These are phyloP conservation scores for Takifugu flavidus DNA, from an alignment of 2,113 vertebrate genomes.

Conservation along the genomic window DNA sequence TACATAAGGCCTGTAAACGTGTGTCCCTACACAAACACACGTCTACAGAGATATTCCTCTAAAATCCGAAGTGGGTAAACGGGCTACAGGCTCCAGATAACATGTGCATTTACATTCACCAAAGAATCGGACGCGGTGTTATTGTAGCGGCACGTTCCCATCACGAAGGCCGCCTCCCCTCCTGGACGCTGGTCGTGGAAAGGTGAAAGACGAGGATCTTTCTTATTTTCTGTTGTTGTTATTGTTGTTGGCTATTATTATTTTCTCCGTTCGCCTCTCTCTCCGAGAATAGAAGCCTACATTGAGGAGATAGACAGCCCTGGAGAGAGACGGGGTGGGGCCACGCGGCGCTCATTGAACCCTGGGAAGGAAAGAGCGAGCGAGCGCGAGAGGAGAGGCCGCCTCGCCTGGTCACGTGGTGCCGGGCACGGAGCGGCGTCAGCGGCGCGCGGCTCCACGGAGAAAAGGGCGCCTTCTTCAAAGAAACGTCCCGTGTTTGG, in stretches of 20 bases:
- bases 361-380: slow-evolving; percentile 77
- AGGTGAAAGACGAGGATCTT: slow-evolving; percentile 55
- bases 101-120: slow-evolving; percentile 70
- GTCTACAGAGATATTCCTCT: slow-evolving; percentile 32
- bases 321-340: slow-evolving; percentile 79
- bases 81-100: slow-evolving; percentile 45
- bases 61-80: slow-evolving; percentile 45
- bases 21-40: slow-evolving; percentile 20
- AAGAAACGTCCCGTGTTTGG: slow-evolving; percentile 31
- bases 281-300: slow-evolving; percentile 62
- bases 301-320: slow-evolving; percentile 68
- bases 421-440: slow-evolving; percentile 59
- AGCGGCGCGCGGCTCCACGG: slow-evolving; percentile 47
- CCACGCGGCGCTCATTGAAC: slow-evolving; percentile 80
- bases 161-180: slow-evolving; percentile 61
- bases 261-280: slow-evolving; percentile 44
- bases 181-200: slow-evolving; percentile 48
- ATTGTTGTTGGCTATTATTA: slow-evolving; percentile 46
- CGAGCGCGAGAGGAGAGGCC: slow-evolving; percentile 53
- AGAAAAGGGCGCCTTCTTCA: slow-evolving; percentile 76
- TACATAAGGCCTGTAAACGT: slow-evolving; percentile 34
- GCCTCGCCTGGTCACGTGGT: slow-evolving; percentile 76
- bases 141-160: slow-evolving; percentile 60
- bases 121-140: slow-evolving; percentile 54
- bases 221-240: neutral